Percentiles rank a stretch among this genome's conserved stretches.
phyloP scores from a whole-genome alignment of 2,113 vertebrate genomes.

The Toxotes jaculatrix region DNA sequence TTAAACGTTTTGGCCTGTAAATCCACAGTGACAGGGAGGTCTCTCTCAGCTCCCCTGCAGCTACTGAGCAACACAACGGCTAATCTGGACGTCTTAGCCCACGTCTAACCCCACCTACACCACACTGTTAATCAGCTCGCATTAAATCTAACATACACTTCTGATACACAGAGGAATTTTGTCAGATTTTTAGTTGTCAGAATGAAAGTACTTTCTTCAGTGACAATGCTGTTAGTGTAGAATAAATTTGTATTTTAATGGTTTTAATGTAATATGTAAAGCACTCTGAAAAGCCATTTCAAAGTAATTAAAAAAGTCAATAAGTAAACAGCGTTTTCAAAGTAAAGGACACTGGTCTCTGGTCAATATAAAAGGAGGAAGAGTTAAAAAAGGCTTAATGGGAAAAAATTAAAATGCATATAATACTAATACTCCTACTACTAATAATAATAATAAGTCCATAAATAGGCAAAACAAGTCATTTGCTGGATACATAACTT shows the following conservation, averaged over 20 bases:
- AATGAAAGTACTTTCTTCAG: neutral
- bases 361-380: too few species aligned
- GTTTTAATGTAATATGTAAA: neutral
- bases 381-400: too few species aligned
- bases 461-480: too few species aligned
- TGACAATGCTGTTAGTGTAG: neutral
- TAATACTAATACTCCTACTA: too few species aligned
- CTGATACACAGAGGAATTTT: neutral
- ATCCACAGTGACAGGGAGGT: conserved; percentile 26
- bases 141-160: conserved; percentile 8
- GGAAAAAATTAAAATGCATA: too few species aligned
- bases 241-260: neutral
- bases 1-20: conserved; percentile 54
- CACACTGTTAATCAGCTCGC: conserved; percentile 38
- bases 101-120: conserved; percentile 42
- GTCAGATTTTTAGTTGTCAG: neutral
- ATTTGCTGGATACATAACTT: too few species aligned
- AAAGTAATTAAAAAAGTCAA: too few species aligned
- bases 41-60: conserved; percentile 34
- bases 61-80: conserved; percentile 32
- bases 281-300: neutral
- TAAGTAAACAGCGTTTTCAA: too few species aligned
- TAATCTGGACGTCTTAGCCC: conserved; percentile 54
- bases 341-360: too few species aligned
- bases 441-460: too few species aligned